Conservation (phyloP, 53 echinoderm and acorn worm species). For the Apostichopus leukothele region DNA sequence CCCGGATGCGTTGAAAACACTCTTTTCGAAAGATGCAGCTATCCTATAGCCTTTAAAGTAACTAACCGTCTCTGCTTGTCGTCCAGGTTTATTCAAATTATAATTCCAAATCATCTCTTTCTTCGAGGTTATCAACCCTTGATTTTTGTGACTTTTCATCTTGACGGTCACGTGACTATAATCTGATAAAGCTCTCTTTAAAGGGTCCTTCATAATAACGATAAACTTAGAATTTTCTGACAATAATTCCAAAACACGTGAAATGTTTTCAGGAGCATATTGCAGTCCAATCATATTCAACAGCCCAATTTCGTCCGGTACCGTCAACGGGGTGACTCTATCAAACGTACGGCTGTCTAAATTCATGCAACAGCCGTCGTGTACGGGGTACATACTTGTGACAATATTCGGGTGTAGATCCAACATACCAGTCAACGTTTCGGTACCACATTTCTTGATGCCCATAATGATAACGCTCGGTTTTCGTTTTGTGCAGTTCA, state of each 20-base stretch:
- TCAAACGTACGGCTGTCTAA: background rate
- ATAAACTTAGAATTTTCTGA: background rate
- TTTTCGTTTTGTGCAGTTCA: background rate
- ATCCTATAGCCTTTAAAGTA: constrained; percentile 22
- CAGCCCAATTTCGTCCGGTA: background rate
- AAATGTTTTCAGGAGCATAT: constrained; percentile 8
- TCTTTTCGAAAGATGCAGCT: constrained; percentile 23
- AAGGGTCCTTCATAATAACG: constrained; percentile 38
- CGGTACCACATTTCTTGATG: constrained; percentile 38
- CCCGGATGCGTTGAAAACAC: constrained; percentile 31
- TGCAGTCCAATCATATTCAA: constrained; percentile 33
- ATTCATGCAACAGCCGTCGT: background rate
- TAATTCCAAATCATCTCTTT: background rate
- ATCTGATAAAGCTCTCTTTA: constrained; percentile 30
- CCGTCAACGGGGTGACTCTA: constrained; percentile 10
- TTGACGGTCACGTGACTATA: constrained; percentile 20
- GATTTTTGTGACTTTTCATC: background rate
- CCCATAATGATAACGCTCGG: constrained; percentile 18
- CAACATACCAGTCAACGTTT: constrained; percentile 22
- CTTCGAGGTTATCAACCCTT: background rate
- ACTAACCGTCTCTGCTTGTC: constrained; percentile 1
- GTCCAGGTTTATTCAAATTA: background rate
- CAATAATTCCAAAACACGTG: background rate
- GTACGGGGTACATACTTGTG: constrained; percentile 16
- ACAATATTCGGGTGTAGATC: constrained; percentile 39